phyloP scores from a whole-genome alignment of 1,140 invertebrate species.

The Drosophila parabipectinata region DNA sequence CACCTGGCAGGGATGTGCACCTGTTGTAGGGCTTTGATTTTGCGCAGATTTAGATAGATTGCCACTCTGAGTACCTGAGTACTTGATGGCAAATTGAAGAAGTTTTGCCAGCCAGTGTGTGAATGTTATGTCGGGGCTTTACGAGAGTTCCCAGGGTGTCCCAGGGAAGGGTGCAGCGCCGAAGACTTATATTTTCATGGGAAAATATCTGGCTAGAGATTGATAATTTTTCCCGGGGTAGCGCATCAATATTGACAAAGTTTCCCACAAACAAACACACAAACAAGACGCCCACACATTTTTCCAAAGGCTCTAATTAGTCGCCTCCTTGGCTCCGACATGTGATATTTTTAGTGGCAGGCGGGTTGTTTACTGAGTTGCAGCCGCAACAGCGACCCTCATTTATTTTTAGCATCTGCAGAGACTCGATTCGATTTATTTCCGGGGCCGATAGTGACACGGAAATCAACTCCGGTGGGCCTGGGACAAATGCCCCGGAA shows the following conservation, averaged over 20 bases:
- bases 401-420: conserved; percentile 59
- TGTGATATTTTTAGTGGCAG: conserved; percentile 75
- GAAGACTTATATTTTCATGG: conserved; percentile 41
- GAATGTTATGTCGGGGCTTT: conserved; percentile 10
- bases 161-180: background rate
- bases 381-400: conserved; percentile 18
- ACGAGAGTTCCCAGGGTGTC: conserved; percentile 17
- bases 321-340: conserved; percentile 45
- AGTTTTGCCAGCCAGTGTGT: conserved; percentile 14
- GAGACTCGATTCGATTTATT: conserved; percentile 30
- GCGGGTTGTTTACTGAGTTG: conserved; percentile 56
- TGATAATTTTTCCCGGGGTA: conserved; percentile 19
- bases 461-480: conserved; percentile 76
- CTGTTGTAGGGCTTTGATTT: conserved; percentile 35
- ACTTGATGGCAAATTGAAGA: conserved; percentile 19
- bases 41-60: conserved; percentile 1
- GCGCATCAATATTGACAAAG: conserved; percentile 23
- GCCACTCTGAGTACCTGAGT: conserved; percentile 12
- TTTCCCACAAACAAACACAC: conserved; percentile 7
- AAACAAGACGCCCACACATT: conserved; percentile 6
- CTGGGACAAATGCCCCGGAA: conserved; percentile 23
- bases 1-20: conserved; percentile 18
- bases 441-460: conserved; percentile 68
- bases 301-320: conserved; percentile 57
- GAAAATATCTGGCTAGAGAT: conserved; percentile 25